Evolutionary conservation across 2,888 invertebrate species (phyloP), one percentile per base, ranked within the genome.

Genomic region (Amblyjoppa proteus): DNA sequence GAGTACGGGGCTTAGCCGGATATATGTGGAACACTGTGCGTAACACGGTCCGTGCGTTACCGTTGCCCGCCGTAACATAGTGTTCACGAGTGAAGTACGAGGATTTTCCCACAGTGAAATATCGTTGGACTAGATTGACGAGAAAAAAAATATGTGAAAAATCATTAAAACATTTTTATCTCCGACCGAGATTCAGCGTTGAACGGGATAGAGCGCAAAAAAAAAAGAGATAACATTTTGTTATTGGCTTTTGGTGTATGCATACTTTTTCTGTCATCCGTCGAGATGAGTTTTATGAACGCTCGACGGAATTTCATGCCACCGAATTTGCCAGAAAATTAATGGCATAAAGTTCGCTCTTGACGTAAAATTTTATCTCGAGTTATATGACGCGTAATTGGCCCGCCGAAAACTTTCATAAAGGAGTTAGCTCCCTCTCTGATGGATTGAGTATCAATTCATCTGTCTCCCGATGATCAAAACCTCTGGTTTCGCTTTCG

Each of bases 1-100:
- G 38, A 53, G 58, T n/a, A 28, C 16, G 34, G 64, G 13, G 28
- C 64, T 76, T 76, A 51, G 51, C 20, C 76, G 51, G 66, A 76
- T 66, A 34, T 76, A 66, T 66, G 34, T 25, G 61, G 64, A 45
- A 64, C 11, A 49, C 45, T 34, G 20, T 34, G 49, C 49, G 45
- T 75, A 75, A 61, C 53, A 53, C 11, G 53, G n/a, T 53, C 9
- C 13, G 11, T 38, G 34, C 45, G 45, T 16, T 49, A 49, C 45
- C 45, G 45, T 49, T 16, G 45, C 11, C 45, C 13, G 16, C 45
- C 20, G 31, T 71, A 61, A 64, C 61, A 31, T 11, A 11, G 31
- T 31, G 49, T 34, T n/a, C 41, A 28, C 49, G 49, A 51, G 25
- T 11, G 49, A 31, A 34, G 28, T 58, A 64, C 75, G 64, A 61